A percentile compares a stretch with the other conserved stretches of the same genome.
Evolutionary conservation across 2,888 invertebrate genomes (phyloP).

Genomic region (Andrena praecox): DNA sequence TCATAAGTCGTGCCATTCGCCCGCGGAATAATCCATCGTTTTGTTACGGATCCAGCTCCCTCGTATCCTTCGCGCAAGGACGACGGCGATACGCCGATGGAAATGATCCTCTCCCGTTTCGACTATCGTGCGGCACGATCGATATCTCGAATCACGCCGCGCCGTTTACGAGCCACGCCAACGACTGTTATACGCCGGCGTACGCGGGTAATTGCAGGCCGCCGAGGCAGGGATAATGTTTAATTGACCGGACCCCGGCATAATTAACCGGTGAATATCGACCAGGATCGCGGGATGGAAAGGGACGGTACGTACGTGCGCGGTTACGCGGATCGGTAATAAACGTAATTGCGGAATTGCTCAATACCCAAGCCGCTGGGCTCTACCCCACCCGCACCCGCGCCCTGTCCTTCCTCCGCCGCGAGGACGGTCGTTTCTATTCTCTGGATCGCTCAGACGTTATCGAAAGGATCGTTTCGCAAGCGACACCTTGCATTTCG

Average conservation of each 20-base stretch:
- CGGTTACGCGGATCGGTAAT: conserved; percentile 69
- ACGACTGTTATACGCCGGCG: conserved; percentile 35
- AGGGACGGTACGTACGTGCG: conserved; percentile 47
- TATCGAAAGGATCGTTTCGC: conserved; percentile 26
- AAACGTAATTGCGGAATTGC: conserved; percentile 77
- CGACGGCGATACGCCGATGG: conserved; percentile 27
- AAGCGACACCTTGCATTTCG: conserved; percentile 5
- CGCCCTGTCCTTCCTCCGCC: conserved; percentile 43
- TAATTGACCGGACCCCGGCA: conserved; percentile 69
- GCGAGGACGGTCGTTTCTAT: conserved; percentile 34
- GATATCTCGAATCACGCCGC: conserved; percentile 30
- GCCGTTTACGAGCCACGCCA: conserved; percentile 26
- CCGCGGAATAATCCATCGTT: conserved; percentile 52
- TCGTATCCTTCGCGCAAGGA: conserved; percentile 56
- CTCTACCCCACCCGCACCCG: conserved; percentile 56
- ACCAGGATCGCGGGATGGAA: conserved; percentile 63
- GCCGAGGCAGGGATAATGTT: conserved; percentile 62
- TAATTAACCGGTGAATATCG: conserved; percentile 73
- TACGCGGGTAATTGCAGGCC: conserved; percentile 40
- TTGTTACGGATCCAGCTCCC: conserved; percentile 31
- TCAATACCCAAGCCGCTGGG: conserved; percentile 63
- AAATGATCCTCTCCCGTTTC: conserved; percentile 9
- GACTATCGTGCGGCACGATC: conserved; percentile 23
- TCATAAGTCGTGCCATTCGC: conserved; percentile 18
- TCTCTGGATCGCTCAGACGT: conserved; percentile 24